Evolutionary conservation across 1,140 invertebrate species (phyloP).

Genomic region (Euwallacea similis): DNA sequence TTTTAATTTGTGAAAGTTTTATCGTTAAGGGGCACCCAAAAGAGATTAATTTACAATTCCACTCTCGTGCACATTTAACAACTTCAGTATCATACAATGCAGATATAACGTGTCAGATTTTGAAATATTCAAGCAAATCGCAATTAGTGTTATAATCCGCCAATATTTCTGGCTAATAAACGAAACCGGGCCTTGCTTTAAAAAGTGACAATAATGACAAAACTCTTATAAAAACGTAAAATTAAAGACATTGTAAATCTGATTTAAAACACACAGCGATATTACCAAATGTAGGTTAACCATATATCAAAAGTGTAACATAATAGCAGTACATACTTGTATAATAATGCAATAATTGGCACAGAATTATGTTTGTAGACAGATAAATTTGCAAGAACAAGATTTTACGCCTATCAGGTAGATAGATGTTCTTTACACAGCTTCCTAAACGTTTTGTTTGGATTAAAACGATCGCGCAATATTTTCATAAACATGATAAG

Average conservation of each 20-base stretch:
- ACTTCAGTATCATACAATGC: constrained; percentile 8
- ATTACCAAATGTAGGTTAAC: constrained; percentile 13
- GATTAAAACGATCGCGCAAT: constrained; percentile 13
- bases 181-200: background rate
- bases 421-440: constrained; percentile 14
- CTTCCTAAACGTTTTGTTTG: constrained; percentile 2
- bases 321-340: constrained; percentile 7
- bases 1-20: constrained; percentile 10
- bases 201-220: constrained; percentile 1
- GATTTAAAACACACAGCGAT: background rate
- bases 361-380: constrained; percentile 15
- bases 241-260: background rate
- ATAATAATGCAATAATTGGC: constrained; percentile 17
- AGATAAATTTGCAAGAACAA: constrained; percentile 20
- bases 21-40: constrained; percentile 4
- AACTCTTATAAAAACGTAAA: background rate
- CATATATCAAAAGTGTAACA: background rate
- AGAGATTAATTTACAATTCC: constrained; percentile 13
- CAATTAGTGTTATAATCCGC: background rate
- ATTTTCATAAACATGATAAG: constrained; percentile 18
- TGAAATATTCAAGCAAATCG: background rate
- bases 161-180: no score
- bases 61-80: constrained; percentile 9
- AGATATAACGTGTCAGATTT: background rate
- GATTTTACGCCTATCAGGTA: constrained; percentile 17